Evolutionary conservation across 2,888 invertebrate species (phyloP).

Genomic region (Luperina testacea): DNA sequence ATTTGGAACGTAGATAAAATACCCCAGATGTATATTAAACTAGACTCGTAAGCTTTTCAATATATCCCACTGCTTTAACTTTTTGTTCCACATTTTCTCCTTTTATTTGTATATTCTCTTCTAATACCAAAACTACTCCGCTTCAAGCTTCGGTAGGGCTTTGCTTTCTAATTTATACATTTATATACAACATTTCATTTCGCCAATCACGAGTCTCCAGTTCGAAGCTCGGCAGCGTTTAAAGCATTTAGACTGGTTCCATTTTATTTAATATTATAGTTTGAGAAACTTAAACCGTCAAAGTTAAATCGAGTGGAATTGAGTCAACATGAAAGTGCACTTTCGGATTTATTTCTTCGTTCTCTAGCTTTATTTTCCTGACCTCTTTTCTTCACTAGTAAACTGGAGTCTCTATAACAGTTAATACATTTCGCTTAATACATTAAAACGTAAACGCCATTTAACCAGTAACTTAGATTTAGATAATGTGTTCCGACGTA

Average conservation of each 20-base stretch:
- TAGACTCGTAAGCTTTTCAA: slow-evolving; percentile 60
- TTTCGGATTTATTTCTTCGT: slow-evolving; percentile 43
- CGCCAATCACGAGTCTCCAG: slow-evolving; percentile 65
- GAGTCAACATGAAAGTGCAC: slow-evolving; percentile 49
- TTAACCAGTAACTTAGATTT: slow-evolving; percentile 61
- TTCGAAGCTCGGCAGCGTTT: slow-evolving; percentile 33
- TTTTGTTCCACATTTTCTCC: slow-evolving; percentile 64
- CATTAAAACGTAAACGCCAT: slow-evolving; percentile 59
- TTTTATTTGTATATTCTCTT: slow-evolving; percentile 48
- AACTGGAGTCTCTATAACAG: slow-evolving; percentile 53
- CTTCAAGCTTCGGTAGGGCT: slow-evolving; percentile 77
- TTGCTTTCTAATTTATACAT: slow-evolving; percentile 73
- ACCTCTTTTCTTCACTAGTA: slow-evolving; percentile 22
- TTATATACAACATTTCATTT: slow-evolving; percentile 63
- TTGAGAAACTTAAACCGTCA: slow-evolving; percentile 41
- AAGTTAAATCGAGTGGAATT: slow-evolving; percentile 47
- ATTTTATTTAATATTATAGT: slow-evolving; percentile 23
- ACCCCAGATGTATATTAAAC: slow-evolving; percentile 48
- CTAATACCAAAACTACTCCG: slow-evolving; percentile 49
- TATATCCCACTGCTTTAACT: slow-evolving; percentile 71
- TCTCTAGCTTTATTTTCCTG: slow-evolving; percentile 41
- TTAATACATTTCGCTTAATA: slow-evolving; percentile 52
- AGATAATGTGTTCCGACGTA: slow-evolving; percentile 58
- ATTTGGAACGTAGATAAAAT: slow-evolving; percentile 62
- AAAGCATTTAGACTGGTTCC: slow-evolving; percentile 14